Evolutionary conservation across 2,888 invertebrate species (phyloP), one percentile per base, ranked within the genome.

Genomic region (Scrobipalpa atriplicella): DNA sequence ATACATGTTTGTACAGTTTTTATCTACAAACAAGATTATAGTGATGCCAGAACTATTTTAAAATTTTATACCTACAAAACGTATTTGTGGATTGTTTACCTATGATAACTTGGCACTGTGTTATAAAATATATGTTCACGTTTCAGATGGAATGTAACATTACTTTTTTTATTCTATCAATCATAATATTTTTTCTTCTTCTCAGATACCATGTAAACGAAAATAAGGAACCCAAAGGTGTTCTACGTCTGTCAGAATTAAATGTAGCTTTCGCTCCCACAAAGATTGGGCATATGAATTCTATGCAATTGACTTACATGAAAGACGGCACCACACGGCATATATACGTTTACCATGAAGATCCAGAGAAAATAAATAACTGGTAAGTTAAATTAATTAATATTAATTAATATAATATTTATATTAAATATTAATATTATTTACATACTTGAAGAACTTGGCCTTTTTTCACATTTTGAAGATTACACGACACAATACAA

Each of bases 301-400:
- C 97, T 10, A 93, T 98, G 86, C 98, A 98, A 90, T 88, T 98
- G 51, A 96, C 97, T 0, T 98, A 96, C 80, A 94, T 97, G 84
- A 96, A 96, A 81, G 97, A 97, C 70, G 97, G 97, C 0, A 95
- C 96, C 2, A 98, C 98, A 0, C 89, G 98, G 70, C 97, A 97
- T 80, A 95, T 98, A 74, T 98, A 96, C 83, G 95, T 98, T 0
- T 97, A 97, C 82, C 96, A 97, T 73, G 96, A 97, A 73, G 96
- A 96, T 74, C 95, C 97, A 0, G 97, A 97, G 91, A 95, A 96
- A 62, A 96, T 97, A 69, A 96, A 95, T 52, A 96, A 96, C 84
- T 98, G 98, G 98, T 94, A 88, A 83, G 69, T n/a, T 16, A 52
- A 18, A 52, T 52, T 16, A n/a, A 1, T 41, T 2, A 52, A 52